Conservation (phyloP, 2,113 vertebrate species). For the Dasypus novemcinctus region DNA sequence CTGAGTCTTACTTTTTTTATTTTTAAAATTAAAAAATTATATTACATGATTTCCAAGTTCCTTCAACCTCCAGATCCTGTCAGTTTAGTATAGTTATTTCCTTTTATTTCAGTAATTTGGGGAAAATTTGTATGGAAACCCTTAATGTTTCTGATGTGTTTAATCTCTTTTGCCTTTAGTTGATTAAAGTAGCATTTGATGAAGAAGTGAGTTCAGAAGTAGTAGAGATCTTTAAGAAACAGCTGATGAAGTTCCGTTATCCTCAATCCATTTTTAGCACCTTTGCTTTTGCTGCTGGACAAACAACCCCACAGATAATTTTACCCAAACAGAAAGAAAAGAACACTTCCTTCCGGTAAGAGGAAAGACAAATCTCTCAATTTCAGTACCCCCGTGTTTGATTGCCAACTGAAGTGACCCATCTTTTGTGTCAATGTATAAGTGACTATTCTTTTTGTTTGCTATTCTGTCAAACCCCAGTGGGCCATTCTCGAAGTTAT, state of each 20-base stretch:
- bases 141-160: conserved; percentile 29
- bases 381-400: neutral
- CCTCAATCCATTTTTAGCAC: conserved; percentile 96
- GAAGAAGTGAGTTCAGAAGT: conserved; percentile 97
- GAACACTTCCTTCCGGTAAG: conserved; percentile 97
- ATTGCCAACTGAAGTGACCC: neutral
- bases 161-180: conserved; percentile 82
- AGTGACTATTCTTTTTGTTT: neutral
- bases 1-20: conserved; percentile 16
- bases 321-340: conserved; percentile 98
- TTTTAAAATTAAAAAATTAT: neutral
- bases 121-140: conserved; percentile 41
- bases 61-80: conserved; percentile 6
- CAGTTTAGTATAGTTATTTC: conserved; percentile 22
- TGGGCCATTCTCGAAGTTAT: neutral
- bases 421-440: neutral
- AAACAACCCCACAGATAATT: conserved; percentile 91
- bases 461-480: neutral
- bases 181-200: conserved; percentile 98
- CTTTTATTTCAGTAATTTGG: neutral
- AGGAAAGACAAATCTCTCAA: neutral
- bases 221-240: conserved; percentile 98
- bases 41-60: neutral
- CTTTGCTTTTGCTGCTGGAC: conserved; percentile 96
- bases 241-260: conserved; percentile 95